Percentiles rank a stretch among this genome's conserved stretches.
These are phyloP conservation scores for Cyclura pinguis DNA, from an alignment of 2,797 vertebrate genomes.

Conservation along the genomic window DNA sequence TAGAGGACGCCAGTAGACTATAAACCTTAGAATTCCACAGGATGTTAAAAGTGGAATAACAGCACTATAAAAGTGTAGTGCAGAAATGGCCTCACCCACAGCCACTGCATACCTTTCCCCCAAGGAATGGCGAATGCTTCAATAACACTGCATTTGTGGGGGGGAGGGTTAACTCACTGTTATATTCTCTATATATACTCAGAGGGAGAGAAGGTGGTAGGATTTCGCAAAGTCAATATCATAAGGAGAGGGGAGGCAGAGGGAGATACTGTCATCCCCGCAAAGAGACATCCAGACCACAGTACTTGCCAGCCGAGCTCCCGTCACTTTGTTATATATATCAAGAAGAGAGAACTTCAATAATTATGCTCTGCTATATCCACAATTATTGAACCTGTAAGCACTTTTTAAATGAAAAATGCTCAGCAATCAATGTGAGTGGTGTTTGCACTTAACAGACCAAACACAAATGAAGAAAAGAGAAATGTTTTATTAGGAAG, in stretches of 20 bases:
- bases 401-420: slow-evolving; percentile 19
- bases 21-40: no score
- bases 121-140: background rate
- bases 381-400: background rate
- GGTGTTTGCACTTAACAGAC: background rate
- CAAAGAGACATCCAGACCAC: background rate
- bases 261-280: background rate
- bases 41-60: no score
- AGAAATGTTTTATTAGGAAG: background rate
- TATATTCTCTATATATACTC: background rate
- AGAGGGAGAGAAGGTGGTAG: no score
- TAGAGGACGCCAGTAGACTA: no score
- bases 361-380: background rate
- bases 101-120: background rate
- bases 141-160: no score
- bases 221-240: background rate
- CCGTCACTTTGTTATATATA: fast-evolving
- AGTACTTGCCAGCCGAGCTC: background rate
- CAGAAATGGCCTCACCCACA: background rate
- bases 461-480: background rate
- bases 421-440: background rate
- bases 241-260: background rate
- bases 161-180: no score
- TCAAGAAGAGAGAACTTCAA: background rate
- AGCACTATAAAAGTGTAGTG: no score